Evolutionary conservation across 2,113 vertebrate species (phyloP), one percentile per base, ranked within the genome.

Genomic region (Eulemur rufifrons): DNA sequence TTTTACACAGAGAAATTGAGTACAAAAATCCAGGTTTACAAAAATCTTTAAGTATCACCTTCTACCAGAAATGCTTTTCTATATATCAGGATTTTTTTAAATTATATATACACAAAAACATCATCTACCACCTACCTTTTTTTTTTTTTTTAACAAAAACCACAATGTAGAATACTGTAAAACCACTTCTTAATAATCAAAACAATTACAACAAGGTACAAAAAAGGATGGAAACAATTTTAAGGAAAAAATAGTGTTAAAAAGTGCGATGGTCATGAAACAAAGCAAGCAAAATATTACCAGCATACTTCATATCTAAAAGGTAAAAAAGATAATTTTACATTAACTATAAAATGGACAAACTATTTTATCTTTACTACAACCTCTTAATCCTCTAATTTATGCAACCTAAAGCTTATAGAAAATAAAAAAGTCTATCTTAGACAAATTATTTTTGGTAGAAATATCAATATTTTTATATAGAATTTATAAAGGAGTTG

Each of bases 41-140:
- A 94, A 95, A 90, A 90, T 63, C 18, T 78, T 92, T 50, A 94
- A 52, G 61, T 83, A 89, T 15, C 20, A 83, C 68, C 37, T 89
- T 90, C 80, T 10, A 87, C 39, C 23, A 78, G 29, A 91, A 91
- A 86, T 78, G 25, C 68, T 88, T 91, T 87, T 87, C 81, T 93
- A 80, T 42, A 2, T 20, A 93, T 39, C 81, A 56, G 8, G 56
- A 80, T 82, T 92, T 91, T 64, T 76, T 45, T 9, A 66, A 94
- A 90, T 54, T 56, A 56, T 18, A 89, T 18, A 82, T 1, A 91
- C 29, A 59, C 37, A 82, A 15, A 83, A 29, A 68, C 4, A 69
- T 45, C 13, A 73, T 73, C 45, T 96, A 86, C 25, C 63, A 83
- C 17, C 32, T 71, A 86, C 1, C 47, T 34, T 61, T 23, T 27